Base-by-base conservation (phyloP, 1,140 invertebrate species). In the Drosophila ohnishii region DNA sequence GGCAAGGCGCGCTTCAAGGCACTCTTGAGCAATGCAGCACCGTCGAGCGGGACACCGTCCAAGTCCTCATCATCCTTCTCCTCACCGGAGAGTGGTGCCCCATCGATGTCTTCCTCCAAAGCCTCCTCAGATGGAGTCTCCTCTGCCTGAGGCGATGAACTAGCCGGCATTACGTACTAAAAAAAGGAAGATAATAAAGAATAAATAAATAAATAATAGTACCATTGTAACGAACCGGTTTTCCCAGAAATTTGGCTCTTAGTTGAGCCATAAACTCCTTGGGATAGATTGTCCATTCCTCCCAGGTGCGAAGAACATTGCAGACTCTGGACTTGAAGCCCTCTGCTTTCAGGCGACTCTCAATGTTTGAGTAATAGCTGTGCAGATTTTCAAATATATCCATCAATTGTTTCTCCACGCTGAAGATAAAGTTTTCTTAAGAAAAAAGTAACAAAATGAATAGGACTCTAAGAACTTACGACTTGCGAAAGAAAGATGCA, bases 251-350 rank as follows among this genome's bases (percentile, higher is more conserved):
- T 11, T 97, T 94, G 91, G 98, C 98, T 90, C 98, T 97, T 42
- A 99, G 92, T 90, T 95, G 96, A 50, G 97, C 95, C 32, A 99
- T 93, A 92, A 97, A 98, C 69, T 99, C 98, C 79, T 96, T 96
- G 0, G 98, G 97, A 93, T 99, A 99, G 53, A 99, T 95, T 34
- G 97, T 95, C 96, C 98, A 99, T 85, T 99, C 99, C 92, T 99
- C 98, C 98, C 99, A 99, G 3, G 98, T 97, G 89, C 97, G 94
- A 90, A 99, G 96, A 84, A 98, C 97, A 85, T 95, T 94, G 93
- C 98, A 96, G n/a, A 99, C 96, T 66, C 98, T 94, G 77, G 98
- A 95, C 93, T 98, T 98, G 91, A 99, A 99, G 37, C 98, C 98
- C 93, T 99, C 98, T 35, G 97, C 97, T 93, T 98, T 98, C 44